These are phyloP conservation scores for Pangasius sanitwongsei DNA, from an alignment of 2,797 vertebrate species.

Conservation along the genomic window DNA sequence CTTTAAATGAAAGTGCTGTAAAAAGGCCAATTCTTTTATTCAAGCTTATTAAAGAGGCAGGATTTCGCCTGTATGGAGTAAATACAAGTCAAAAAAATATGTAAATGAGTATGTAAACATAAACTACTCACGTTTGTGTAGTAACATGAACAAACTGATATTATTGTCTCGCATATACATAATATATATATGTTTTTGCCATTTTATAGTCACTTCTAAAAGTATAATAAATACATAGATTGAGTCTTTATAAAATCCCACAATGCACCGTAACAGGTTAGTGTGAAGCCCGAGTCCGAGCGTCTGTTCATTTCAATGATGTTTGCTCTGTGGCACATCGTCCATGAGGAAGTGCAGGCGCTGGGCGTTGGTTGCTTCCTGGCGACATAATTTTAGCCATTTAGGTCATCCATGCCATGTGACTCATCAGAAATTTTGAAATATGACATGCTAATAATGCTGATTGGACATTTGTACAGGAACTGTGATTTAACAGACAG, in stretches of 20 bases:
- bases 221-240: background rate
- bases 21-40: background rate
- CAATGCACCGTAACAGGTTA: background rate
- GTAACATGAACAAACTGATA: background rate
- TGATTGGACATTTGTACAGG: background rate
- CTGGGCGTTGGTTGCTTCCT: background rate
- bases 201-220: background rate
- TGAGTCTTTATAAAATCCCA: background rate
- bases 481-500: background rate
- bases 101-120: background rate
- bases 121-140: background rate
- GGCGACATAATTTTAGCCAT: background rate
- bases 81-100: background rate
- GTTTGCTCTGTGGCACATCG: background rate
- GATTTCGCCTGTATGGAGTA: no score
- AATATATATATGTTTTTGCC: no score
- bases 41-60: background rate
- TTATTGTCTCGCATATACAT: background rate
- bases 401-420: background rate
- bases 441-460: background rate
- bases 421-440: background rate
- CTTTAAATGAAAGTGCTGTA: background rate
- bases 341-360: background rate
- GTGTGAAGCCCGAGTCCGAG: background rate
- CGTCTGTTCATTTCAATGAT: background rate